Conservation (phyloP, 92 coral and sea anemone genomes). For the Bergia sp. region DNA sequence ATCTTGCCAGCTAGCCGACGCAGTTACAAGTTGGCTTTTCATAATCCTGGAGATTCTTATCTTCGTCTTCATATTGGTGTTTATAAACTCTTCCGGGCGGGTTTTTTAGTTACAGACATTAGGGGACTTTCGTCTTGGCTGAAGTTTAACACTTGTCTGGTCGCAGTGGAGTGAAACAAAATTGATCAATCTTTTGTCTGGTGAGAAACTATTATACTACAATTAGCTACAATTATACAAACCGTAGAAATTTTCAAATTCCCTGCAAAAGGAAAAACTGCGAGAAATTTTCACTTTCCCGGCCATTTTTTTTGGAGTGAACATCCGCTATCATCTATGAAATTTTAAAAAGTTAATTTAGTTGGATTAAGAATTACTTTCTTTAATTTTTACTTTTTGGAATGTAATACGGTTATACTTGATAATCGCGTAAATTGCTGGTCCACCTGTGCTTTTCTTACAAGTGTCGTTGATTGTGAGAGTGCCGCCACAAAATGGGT, state of each 20-base stretch:
- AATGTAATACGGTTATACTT: too few relatives aligned
- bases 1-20: slow-evolving; percentile 1
- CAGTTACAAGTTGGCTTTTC: background rate
- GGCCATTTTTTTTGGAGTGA: too few relatives aligned
- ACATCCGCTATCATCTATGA: too few relatives aligned
- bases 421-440: background rate
- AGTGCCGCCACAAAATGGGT: background rate
- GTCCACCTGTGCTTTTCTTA: background rate
- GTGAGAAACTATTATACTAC: background rate
- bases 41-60: background rate
- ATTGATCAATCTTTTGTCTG: background rate
- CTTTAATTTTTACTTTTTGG: too few relatives aligned
- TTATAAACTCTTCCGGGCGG: background rate
- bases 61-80: background rate
- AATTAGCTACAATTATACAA: too few relatives aligned
- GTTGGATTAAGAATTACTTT: background rate
- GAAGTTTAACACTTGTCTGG: background rate
- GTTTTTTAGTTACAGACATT: too few relatives aligned
- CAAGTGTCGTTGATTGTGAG: background rate
- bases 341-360: too few relatives aligned
- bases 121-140: background rate
- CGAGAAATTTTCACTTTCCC: too few relatives aligned
- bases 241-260: too few relatives aligned
- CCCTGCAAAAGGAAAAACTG: background rate
- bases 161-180: background rate